These are phyloP conservation scores for Cichlasoma orientale DNA, from an alignment of 2,797 vertebrate genomes.

Conservation along the genomic window DNA sequence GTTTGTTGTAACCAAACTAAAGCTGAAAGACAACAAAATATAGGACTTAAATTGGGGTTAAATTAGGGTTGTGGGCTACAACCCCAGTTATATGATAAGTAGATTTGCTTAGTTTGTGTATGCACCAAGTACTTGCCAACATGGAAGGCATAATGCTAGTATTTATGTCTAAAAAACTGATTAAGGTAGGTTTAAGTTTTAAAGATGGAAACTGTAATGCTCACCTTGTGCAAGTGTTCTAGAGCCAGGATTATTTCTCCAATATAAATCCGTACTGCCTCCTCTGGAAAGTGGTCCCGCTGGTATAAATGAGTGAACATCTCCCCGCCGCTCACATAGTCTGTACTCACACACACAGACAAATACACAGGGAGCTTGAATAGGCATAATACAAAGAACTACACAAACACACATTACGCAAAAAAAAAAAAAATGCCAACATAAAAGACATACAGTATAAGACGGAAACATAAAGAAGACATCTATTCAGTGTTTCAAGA, in stretches of 20 bases:
- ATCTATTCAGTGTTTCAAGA: conserved; percentile 19
- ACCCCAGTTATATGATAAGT: neutral
- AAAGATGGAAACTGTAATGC: neutral
- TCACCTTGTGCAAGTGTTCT: conserved; percentile 93
- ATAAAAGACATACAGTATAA: conserved; percentile 2
- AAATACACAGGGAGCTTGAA: conserved; percentile 44
- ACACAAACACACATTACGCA: conserved; percentile 17
- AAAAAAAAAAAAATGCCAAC: conserved; percentile 1
- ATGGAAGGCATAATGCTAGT: neutral
- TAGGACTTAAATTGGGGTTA: neutral
- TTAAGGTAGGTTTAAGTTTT: neutral
- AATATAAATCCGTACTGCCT: conserved; percentile 89
- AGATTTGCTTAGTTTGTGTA: neutral
- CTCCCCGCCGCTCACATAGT: conserved; percentile 94
- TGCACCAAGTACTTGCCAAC: neutral
- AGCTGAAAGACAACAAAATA: neutral
- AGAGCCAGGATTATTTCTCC: conserved; percentile 92
- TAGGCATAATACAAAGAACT: conserved; percentile 19
- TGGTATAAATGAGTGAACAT: conserved; percentile 96
- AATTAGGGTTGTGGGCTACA: neutral
- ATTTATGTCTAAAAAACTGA: neutral
- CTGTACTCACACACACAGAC: conserved; percentile 71
- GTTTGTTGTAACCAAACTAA: neutral
- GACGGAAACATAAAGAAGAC: conserved; percentile 12
- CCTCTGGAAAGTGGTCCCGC: conserved; percentile 91